Evolutionary conservation across 1,140 invertebrate species (phyloP).

Genomic region (Cydia pomonella): DNA sequence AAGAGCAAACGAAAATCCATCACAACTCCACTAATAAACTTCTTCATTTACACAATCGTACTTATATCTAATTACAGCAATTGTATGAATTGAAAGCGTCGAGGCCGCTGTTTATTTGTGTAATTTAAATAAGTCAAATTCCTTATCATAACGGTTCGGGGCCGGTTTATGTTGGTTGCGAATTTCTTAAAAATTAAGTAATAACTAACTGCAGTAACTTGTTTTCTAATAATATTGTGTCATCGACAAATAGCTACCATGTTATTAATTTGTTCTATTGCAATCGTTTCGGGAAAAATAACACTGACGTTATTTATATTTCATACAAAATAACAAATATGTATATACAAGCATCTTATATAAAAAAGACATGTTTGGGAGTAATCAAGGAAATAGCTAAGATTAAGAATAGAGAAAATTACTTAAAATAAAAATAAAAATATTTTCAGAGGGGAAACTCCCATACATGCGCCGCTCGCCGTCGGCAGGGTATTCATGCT

Average conservation of each 20-base stretch:
- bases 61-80: constrained; percentile 5
- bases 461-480: too few relatives aligned
- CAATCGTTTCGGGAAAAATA: not conserved
- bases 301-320: too few relatives aligned
- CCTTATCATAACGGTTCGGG: not conserved
- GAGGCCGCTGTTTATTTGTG: not conserved
- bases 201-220: not conserved
- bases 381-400: too few relatives aligned
- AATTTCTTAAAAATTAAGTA: constrained; percentile 1
- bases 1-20: not conserved
- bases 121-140: constrained; percentile 27
- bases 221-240: not conserved
- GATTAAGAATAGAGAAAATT: too few relatives aligned
- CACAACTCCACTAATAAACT: constrained; percentile 50
- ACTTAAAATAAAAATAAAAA: too few relatives aligned
- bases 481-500: too few relatives aligned
- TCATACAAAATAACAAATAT: too few relatives aligned
- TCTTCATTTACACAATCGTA: constrained; percentile 52
- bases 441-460: too few relatives aligned
- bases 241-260: not conserved
- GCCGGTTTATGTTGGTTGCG: not conserved
- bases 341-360: too few relatives aligned
- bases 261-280: not conserved
- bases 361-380: too few relatives aligned
- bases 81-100: constrained; percentile 8